Evolutionary conservation across 2,888 invertebrate species (phyloP).

Genomic region (Platerodrilus igneus): DNA sequence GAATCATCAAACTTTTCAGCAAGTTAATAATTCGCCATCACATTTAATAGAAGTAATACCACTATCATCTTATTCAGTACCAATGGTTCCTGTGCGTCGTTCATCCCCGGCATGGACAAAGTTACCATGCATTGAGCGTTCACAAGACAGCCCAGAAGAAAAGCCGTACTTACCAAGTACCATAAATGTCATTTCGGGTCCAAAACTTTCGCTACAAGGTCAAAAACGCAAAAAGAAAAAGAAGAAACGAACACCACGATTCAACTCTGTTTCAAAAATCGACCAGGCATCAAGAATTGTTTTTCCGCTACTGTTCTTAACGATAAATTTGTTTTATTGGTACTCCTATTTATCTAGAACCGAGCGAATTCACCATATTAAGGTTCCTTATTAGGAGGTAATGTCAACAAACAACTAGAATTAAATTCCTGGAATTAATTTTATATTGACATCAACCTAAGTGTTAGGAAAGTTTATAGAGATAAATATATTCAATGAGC

Average conservation of each 20-base stretch:
- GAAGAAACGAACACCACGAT: conserved; percentile 55
- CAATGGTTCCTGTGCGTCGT: conserved; percentile 42
- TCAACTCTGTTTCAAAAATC: conserved; percentile 77
- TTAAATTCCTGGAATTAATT: too few relatives aligned
- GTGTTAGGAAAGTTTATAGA: too few relatives aligned
- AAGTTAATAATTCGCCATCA: conserved; percentile 25
- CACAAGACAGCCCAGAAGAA: conserved; percentile 24
- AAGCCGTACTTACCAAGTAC: conserved; percentile 20
- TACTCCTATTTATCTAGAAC: conserved; percentile 65
- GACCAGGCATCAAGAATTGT: conserved; percentile 70
- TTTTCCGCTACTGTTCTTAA: conserved; percentile 70
- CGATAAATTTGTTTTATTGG: conserved; percentile 79
- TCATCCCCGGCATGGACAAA: conserved; percentile 45
- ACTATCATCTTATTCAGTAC: conserved; percentile 55
- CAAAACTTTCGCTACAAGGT: conserved; percentile 30
- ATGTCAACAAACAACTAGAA: too few relatives aligned
- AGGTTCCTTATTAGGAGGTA: conserved; percentile 22
- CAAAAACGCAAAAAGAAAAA: conserved; percentile 30
- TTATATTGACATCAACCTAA: too few relatives aligned
- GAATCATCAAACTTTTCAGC: conserved; percentile 19
- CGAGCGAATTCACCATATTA: conserved; percentile 49
- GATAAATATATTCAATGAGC: too few relatives aligned
- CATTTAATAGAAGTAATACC: conserved; percentile 60
- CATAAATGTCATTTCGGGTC: conserved; percentile 32
- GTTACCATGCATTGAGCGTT: conserved; percentile 39